Base-by-base conservation (phyloP, 2,888 invertebrate species). In the Anorthoa munda region DNA sequence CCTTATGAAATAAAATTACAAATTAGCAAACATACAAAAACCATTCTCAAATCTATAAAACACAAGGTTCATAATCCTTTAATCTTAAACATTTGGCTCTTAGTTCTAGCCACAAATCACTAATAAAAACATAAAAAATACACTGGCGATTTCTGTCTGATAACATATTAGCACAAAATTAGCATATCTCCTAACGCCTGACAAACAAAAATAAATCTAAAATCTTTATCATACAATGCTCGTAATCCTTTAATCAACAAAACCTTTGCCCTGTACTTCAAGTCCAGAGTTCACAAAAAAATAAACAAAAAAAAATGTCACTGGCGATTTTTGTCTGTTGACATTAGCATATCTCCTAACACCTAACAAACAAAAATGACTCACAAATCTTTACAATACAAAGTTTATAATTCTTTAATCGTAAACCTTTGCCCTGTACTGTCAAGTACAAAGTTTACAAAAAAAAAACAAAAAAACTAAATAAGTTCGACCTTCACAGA, bases 401-500 rank as follows among this genome's bases (percentile, higher is more conserved):
- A n/a, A 5, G 39, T 63, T 45, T 39, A 23, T 15, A 45, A 63
- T 51, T 23, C 64, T n/a, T 64, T 51, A 39, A 64, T 64, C 50
- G 0, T 23, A 46, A 21, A 17, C 21, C 26, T 64, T 50, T 7
- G 23, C 3, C 59, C 21, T 18, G 13, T 15, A 66, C 13, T 45
- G 39, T 39, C 5, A 15, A 15, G 48, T 48, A 5, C 48, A 67
- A 67, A 68, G 50, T 58, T n/a, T 50, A 26, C 26, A 5, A n/a
- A 50, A 64, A 45, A 45, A 31, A 13, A 50, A n/a, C n/a, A 13
- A 26, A 56, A 21, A 7, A 50, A 46, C 17, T 13, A 18, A 59
- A 59, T 13, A 76, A 15, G 5, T 12, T 15, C 18, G 51, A 66
- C 77, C 75, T 77, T 77, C 59, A 46, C 0, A 1, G 7, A 39